Percentiles rank a stretch among this genome's conserved stretches.
These are phyloP conservation scores for Eupithecia exiguata DNA, from an alignment of 2,888 invertebrate species.

Conservation along the genomic window DNA sequence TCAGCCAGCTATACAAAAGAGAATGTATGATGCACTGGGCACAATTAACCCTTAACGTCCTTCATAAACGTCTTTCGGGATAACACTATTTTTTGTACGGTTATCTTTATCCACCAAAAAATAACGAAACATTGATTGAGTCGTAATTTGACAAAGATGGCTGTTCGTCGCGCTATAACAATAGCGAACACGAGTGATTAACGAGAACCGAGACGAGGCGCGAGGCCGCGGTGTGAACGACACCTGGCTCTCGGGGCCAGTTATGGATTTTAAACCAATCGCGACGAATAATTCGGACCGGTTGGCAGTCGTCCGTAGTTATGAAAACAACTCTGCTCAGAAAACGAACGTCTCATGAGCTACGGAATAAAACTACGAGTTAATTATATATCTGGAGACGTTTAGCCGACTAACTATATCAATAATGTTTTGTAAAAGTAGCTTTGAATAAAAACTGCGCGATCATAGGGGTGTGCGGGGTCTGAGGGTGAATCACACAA, in stretches of 20 bases:
- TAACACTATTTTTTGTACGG: conserved; percentile 73
- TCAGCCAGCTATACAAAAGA: conserved; percentile 78
- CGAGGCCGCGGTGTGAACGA: conserved; percentile 85
- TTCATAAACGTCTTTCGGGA: conserved; percentile 57
- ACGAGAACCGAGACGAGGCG: conserved; percentile 82
- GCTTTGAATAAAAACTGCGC: conserved; percentile 39
- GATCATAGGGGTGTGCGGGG: conserved; percentile 40
- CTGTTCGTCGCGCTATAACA: conserved; percentile 81
- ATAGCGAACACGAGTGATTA: conserved; percentile 83
- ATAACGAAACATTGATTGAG: conserved; percentile 74
- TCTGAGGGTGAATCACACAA: conserved; percentile 17
- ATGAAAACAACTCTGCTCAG: conserved; percentile 48
- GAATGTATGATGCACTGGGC: conserved; percentile 74
- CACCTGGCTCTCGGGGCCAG: conserved; percentile 84
- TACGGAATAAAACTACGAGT: conserved; percentile 64
- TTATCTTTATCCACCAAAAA: conserved; percentile 53
- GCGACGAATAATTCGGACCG: conserved; percentile 83
- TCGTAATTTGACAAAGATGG: conserved; percentile 84
- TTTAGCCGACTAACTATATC: conserved; percentile 31
- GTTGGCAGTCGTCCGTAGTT: conserved; percentile 53
- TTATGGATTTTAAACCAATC: conserved; percentile 84
- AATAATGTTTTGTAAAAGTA: conserved; percentile 28
- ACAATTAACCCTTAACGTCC: conserved; percentile 55
- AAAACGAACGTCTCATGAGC: conserved; percentile 79
- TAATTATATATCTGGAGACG: conserved; percentile 31